Base-by-base conservation (phyloP, 2,888 invertebrate species). In the Meteorus cinctellus region DNA sequence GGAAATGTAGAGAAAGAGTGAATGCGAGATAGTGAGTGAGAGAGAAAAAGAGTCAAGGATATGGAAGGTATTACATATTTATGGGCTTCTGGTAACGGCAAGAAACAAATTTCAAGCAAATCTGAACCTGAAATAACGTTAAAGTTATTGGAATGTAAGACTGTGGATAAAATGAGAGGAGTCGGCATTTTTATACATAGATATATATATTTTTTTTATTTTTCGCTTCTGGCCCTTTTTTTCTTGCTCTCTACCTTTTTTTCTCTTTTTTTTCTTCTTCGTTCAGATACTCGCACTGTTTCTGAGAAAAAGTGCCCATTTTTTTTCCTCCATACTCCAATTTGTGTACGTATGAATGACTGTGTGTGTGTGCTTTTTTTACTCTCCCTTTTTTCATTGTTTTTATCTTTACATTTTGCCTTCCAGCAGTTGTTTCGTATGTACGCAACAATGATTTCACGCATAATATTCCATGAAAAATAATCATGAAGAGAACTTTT, bases 41-140 rank as follows among this genome's bases (percentile, higher is more conserved):
- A 51, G 41, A 76, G 62, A 70, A 69, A 63, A 48, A 75, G 19
- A 75, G 80, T 63, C 55, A 27, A 68, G 71, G 85, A 87, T 84
- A 85, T 83, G 83, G 81, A 80, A 84, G 84, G 86, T 86, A 88
- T 89, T 89, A 88, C 89, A 89, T 89, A 89, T 89, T 89, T 89
- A 89, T 89, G 89, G 89, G 85, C 84, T 87, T 84, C 86, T 86
- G 88, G 84, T 86, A 81, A 81, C 84, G 85, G 84, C 85, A 85
- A 82, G 85, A 85, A 86, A 85, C 86, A 85, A 88, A 88, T 88
- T 89, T 89, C 87, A 85, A 78, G 84, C 83, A 86, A 88, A 88
- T 88, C 87, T 87, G 81, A 82, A 84, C 81, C 83, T 84, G 86
- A 85, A 88, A 88, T 85, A 86, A 87, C 84, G 85, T 86, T 87